Conservation (phyloP, 2,797 vertebrate species). For the Serranus cabrilla region DNA sequence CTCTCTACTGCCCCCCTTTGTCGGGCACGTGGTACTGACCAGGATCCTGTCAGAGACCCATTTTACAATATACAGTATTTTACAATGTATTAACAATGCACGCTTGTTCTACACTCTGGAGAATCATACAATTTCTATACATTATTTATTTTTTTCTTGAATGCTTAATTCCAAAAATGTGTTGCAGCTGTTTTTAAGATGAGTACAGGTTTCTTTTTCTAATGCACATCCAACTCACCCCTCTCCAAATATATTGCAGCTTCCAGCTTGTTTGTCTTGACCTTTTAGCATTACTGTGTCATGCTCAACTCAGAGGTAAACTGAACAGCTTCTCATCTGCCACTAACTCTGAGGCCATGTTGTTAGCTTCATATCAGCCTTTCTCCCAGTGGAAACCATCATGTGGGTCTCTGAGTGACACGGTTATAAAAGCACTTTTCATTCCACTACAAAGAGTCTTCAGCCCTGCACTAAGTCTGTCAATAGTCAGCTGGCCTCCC, state of each 20-base stretch:
- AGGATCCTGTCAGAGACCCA: constrained; percentile 30
- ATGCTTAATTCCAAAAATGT: constrained; percentile 38
- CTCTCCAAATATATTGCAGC: constrained; percentile 15
- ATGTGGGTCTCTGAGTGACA: constrained; percentile 51
- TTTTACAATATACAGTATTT: not conserved
- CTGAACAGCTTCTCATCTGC: constrained; percentile 46
- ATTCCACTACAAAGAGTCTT: constrained; percentile 37
- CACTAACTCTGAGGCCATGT: constrained; percentile 35
- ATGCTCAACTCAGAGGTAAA: constrained; percentile 47
- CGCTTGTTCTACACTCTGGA: constrained; percentile 26
- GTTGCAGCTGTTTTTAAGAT: constrained; percentile 50
- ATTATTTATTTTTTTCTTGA: not conserved
- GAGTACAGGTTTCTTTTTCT: constrained; percentile 16
- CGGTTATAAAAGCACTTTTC: constrained; percentile 42
- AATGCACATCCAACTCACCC: constrained; percentile 21
- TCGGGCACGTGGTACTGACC: constrained; percentile 55
- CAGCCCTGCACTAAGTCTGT: constrained; percentile 31
- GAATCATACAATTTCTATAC: constrained; percentile 41
- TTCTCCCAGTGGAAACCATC: constrained; percentile 47
- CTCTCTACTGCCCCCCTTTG: constrained; percentile 84
- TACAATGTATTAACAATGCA: constrained; percentile 29
- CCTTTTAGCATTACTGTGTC: constrained; percentile 47
- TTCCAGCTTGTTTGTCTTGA: constrained; percentile 17
- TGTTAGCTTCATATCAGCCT: constrained; percentile 40
- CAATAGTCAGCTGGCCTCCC: constrained; percentile 39